Conservation (phyloP, 2,113 vertebrate species). For the Coptodon bakossiorum region DNA sequence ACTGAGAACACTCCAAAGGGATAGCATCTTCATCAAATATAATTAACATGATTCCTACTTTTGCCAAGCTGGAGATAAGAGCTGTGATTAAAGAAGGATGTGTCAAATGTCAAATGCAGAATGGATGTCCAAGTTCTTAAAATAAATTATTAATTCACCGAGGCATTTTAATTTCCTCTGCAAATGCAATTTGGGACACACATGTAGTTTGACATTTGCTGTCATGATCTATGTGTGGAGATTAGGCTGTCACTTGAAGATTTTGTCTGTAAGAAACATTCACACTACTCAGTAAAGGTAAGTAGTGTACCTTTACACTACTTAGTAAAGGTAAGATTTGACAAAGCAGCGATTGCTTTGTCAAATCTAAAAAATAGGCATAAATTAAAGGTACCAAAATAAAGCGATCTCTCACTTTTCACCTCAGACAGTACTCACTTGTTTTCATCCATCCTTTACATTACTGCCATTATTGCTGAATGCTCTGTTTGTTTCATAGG, state of each 20-base stretch:
- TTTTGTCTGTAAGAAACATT: background rate
- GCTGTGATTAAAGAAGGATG: slow-evolving; percentile 13
- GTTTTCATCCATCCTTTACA: background rate
- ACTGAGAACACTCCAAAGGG: slow-evolving; percentile 24
- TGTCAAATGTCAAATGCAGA: slow-evolving; percentile 35
- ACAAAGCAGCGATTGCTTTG: background rate
- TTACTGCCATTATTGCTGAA: background rate
- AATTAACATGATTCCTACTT: slow-evolving; percentile 23
- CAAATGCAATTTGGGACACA: background rate
- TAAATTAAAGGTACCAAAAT: background rate
- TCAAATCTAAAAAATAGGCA: background rate
- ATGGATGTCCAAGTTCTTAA: background rate
- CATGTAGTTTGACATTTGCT: background rate
- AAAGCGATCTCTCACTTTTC: background rate
- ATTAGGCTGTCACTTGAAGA: background rate
- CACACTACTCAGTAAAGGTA: background rate
- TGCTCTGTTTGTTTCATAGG: background rate
- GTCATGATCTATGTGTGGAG: background rate
- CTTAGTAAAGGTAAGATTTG: background rate
- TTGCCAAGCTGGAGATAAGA: slow-evolving; percentile 24
- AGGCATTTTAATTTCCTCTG: slow-evolving; percentile 29
- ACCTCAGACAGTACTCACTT: background rate
- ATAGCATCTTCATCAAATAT: slow-evolving; percentile 27
- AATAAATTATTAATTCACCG: slow-evolving; percentile 12
- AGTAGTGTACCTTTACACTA: background rate